Base-by-base conservation (phyloP, 2,888 invertebrate genomes). In the Cerastis rubricosa region DNA sequence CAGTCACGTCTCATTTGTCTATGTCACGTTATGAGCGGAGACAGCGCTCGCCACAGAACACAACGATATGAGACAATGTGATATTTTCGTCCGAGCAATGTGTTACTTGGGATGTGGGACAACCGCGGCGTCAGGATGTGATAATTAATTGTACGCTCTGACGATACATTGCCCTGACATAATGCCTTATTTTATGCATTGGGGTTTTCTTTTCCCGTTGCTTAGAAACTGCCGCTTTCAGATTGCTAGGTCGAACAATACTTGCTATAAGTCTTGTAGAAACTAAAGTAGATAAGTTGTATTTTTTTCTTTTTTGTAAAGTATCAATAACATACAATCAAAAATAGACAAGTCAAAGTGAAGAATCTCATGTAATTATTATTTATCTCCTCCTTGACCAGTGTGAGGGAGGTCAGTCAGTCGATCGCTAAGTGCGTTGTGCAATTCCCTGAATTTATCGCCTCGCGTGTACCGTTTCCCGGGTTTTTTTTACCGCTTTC, bases 361-460 rank as follows among this genome's bases (percentile, higher is more conserved):
- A 85, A 70, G 65, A 78, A 68, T 80, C 74, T 70, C 70, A 69
- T 59, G 71, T 80, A 79, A 86, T 84, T 85, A 64, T 64, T 88
- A 87, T 88, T 85, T 84, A 87, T 85, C 84, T 85, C 85, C 88
- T 89, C 84, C 89, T 87, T 90, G 93, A 92, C 92, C 92, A 83
- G 86, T 68, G 75, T 74, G 84, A 85, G 88, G 87, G 84, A 87
- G 85, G 85, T 87, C 87, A 86, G 89, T 89, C 91, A 90, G 91
- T 88, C 88, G 89, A 94, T 92, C 92, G 91, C 94, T 95, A 96
- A 96, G 96, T 95, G 95, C 93, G 94, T 94, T 94, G 93, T 91
- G 94, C 95, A 96, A 95, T 96, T 95, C 91, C 89, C 91, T 82
- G 91, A 94, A 96, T 96, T 95, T 96, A 96, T 96, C 91, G 94